phyloP scores from a whole-genome alignment of 2,888 invertebrate species.

The Archips crataeganus region DNA sequence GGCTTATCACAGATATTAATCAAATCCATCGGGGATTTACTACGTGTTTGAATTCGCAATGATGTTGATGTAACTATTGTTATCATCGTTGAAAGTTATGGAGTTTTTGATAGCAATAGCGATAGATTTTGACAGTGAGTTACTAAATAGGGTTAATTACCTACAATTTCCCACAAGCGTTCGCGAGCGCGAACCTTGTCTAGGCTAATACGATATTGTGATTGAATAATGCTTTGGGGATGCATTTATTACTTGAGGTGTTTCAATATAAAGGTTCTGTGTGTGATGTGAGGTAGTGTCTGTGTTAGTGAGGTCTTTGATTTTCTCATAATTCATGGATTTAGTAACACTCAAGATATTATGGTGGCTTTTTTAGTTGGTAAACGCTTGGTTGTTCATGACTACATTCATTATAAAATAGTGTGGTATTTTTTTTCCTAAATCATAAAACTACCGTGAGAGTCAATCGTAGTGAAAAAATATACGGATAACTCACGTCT shows the following conservation, averaged over 20 bases:
- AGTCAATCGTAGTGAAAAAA: no score
- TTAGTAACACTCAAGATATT: no score
- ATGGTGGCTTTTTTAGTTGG: no score
- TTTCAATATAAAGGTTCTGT: not conserved
- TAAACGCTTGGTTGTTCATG: no score
- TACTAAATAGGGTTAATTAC: conserved; percentile 10
- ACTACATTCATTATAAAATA: no score
- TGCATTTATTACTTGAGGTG: not conserved
- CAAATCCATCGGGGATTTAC: conserved; percentile 6
- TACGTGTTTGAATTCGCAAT: not conserved
- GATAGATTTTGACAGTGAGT: not conserved
- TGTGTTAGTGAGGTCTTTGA: no score
- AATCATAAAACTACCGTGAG: no score
- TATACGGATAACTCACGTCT: no score
- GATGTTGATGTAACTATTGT: not conserved
- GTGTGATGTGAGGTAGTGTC: no score
- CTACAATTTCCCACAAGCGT: not conserved
- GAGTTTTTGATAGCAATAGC: not conserved
- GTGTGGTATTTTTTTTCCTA: no score
- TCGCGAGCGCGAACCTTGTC: not conserved
- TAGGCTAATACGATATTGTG: not conserved
- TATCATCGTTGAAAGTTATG: not conserved
- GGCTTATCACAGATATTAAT: conserved; percentile 17
- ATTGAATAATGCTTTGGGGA: conserved; percentile 15
- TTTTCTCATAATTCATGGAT: no score